phyloP scores from a whole-genome alignment of 2,888 invertebrate genomes.

The Leucophora obtusa region DNA sequence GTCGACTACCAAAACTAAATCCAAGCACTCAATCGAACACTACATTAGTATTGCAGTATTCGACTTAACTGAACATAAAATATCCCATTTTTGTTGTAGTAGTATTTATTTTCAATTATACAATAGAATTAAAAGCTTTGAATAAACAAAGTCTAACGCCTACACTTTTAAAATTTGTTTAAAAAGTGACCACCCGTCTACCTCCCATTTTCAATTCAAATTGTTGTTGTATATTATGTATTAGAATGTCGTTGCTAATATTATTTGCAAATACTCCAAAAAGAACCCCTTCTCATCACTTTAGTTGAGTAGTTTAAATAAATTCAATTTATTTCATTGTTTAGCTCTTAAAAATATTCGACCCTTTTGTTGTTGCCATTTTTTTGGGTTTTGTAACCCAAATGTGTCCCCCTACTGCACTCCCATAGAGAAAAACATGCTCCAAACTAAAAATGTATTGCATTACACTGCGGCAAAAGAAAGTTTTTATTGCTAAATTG shows the following conservation, averaged over 20 bases:
- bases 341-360: constrained; percentile 29
- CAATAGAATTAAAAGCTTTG: constrained; percentile 1
- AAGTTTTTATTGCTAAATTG: constrained; percentile 36
- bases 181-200: constrained; percentile 18
- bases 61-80: too few relatives aligned
- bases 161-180: constrained; percentile 40
- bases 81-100: neutral
- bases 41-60: too few relatives aligned
- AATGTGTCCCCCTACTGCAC: neutral
- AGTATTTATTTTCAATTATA: neutral
- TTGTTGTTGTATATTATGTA: constrained; percentile 19
- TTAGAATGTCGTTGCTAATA: constrained; percentile 18
- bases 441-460: constrained; percentile 13
- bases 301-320: constrained; percentile 35
- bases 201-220: neutral
- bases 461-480: constrained; percentile 51
- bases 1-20: too few relatives aligned
- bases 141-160: constrained; percentile 38
- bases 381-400: neutral
- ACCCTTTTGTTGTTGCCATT: constrained; percentile 26
- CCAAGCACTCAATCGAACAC: too few relatives aligned
- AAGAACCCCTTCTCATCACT: constrained; percentile 7
- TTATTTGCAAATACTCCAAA: neutral
- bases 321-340: constrained; percentile 59
- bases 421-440: constrained; percentile 6